These are phyloP conservation scores for Bos javanicus DNA, from an alignment of 2,113 vertebrate genomes.

Conservation along the genomic window DNA sequence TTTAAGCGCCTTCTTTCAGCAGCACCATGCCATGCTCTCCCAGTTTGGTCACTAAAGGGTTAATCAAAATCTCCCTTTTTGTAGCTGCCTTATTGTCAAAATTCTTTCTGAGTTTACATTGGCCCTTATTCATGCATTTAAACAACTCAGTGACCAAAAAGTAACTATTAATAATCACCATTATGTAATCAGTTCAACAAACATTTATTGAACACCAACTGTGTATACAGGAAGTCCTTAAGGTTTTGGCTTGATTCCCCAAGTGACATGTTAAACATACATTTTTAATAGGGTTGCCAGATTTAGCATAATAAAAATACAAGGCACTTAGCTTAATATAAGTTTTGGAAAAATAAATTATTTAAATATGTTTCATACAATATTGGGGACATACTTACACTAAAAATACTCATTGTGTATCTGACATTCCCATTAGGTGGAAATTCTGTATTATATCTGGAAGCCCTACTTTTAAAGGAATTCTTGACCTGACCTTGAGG, in stretches of 20 bases:
- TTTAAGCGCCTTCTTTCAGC: slow-evolving; percentile 12
- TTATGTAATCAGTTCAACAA: slow-evolving; percentile 51
- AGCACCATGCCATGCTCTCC: not conserved
- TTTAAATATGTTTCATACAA: not conserved
- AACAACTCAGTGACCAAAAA: slow-evolving; percentile 34
- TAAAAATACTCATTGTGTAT: not conserved
- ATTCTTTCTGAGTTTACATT: slow-evolving; percentile 38
- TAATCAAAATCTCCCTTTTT: slow-evolving; percentile 50
- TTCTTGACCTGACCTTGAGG: not conserved
- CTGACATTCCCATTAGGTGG: not conserved
- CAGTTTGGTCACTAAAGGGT: slow-evolving; percentile 36
- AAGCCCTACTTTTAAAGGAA: not conserved
- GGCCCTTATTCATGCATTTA: slow-evolving; percentile 39
- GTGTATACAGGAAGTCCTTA: slow-evolving; percentile 26
- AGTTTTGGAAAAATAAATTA: not conserved
- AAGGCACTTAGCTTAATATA: not conserved
- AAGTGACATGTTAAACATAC: not conserved
- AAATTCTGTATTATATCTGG: not conserved
- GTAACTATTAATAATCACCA: slow-evolving; percentile 49
- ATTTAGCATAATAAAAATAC: slow-evolving; percentile 41
- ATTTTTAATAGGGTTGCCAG: not conserved
- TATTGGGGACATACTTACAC: not conserved
- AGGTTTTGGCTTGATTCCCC: not conserved
- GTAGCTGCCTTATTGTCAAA: slow-evolving; percentile 39
- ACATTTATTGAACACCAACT: slow-evolving; percentile 54